Conservation (phyloP, 2,113 vertebrate species). For the Oreochromis niloticus region DNA sequence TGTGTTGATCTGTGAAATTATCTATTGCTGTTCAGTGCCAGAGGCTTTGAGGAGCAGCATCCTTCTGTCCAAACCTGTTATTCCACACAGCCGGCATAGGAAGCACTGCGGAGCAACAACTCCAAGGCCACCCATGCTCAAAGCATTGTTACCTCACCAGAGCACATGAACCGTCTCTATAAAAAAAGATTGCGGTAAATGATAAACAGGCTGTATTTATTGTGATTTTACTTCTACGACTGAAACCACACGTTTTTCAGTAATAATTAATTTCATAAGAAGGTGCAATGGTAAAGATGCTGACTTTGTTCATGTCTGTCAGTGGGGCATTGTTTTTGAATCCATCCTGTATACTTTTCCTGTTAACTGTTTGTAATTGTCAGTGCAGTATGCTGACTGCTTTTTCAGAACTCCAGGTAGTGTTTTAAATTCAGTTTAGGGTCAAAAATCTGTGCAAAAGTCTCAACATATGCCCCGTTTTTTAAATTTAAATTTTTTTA, state of each 20-base stretch:
- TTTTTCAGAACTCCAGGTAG: not conserved
- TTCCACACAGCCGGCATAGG: not conserved
- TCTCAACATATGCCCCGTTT: not conserved
- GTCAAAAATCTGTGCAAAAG: not conserved
- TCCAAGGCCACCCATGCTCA: conserved; percentile 22
- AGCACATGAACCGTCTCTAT: not conserved
- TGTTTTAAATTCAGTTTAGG: not conserved
- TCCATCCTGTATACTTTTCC: not conserved
- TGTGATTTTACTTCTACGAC: not conserved
- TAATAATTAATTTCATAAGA: not conserved
- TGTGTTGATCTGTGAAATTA: conserved; percentile 56
- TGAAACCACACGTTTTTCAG: not conserved
- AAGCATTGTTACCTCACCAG: not conserved
- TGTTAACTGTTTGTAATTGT: not conserved
- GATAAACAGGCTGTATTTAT: not conserved
- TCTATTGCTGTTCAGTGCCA: conserved; percentile 23
- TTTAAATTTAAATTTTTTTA: too few relatives aligned
- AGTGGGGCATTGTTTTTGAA: not conserved
- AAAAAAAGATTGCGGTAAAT: not conserved
- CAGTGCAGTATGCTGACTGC: not conserved
- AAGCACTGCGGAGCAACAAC: not conserved
- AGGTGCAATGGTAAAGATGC: not conserved
- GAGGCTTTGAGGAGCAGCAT: conserved; percentile 35
- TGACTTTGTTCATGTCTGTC: not conserved
- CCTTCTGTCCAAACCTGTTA: conserved; percentile 43